Evolutionary conservation across 1,140 invertebrate species (phyloP), one percentile per base, ranked within the genome.

Genomic region (Ceratoteleas bidentatus): DNA sequence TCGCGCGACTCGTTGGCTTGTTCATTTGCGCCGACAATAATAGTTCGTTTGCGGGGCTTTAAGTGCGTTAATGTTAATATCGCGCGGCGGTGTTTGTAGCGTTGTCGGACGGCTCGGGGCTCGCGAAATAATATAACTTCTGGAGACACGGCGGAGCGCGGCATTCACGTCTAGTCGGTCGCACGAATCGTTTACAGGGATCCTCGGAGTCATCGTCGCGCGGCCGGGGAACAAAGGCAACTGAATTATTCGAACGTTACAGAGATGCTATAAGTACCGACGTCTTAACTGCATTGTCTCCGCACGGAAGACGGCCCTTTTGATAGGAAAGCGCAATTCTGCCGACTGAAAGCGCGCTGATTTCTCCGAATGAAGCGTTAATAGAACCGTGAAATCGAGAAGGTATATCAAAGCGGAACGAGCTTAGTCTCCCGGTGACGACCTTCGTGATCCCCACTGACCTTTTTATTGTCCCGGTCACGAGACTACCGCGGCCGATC

Each of bases 281-380:
- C 73, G 77, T 81, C 76, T 84, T 84, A 77, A 80, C 76, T 84
- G 73, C 82, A 84, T 84, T 84, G 82, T 84, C 82, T 81, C 53
- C 57, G 53, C 74, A 38, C 57, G 81, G 66, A 76, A 79, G 76
- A 72, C 75, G 68, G 68, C 73, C 66, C 82, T 81, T 81, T 81
- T 73, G 69, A 75, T 68, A 79, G 60, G 66, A 75, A 72, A 70
- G 53, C 61, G 56, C 58, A 81, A 84, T 84, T 60, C 58, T 72
- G 49, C 64, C 69, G 62, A 77, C 57, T 80, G 76, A 81, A 84
- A 84, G 82, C 73, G 50, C 64, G 43, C 68, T 80, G 77, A 84
- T 77, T 81, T 76, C 77, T 58, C 49, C 64, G 75, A 75, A 84
- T 79, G 61, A 73, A 76, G 64, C 57, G 32, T 65, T 84, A 77